A percentile compares a stretch with the other conserved stretches of the same genome.
Evolutionary conservation across 2,113 vertebrate species (phyloP).

Genomic region (Hystrix brachyura): DNA sequence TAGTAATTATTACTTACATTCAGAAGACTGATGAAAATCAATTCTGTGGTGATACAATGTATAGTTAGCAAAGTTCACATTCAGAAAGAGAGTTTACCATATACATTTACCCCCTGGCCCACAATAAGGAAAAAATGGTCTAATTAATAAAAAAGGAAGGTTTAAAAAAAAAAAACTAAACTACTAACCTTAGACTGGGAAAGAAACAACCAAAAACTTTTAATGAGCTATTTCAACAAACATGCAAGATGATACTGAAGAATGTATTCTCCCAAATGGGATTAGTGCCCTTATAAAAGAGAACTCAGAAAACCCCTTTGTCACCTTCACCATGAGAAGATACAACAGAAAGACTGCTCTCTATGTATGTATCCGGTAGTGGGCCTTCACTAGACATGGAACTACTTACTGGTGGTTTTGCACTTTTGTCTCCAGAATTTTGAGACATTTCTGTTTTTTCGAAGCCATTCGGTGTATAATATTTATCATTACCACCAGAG

Average conservation of each 20-base stretch:
- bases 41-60: neutral
- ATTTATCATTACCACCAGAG: neutral
- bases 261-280: neutral
- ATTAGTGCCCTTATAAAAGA: neutral
- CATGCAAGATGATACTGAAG: neutral
- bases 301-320: neutral
- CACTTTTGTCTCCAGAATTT: neutral
- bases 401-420: neutral
- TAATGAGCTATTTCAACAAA: neutral
- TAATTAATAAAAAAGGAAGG: neutral
- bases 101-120: neutral
- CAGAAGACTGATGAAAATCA: neutral
- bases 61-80: neutral
- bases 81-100: neutral
- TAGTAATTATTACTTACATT: neutral
- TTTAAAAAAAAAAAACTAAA: neutral
- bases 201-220: neutral
- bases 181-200: neutral
- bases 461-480: neutral
- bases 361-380: no score
- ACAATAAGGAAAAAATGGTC: neutral
- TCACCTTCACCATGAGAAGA: neutral
- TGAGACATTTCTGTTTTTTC: neutral
- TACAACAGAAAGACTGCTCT: neutral
- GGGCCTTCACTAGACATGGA: neutral